Percentiles rank a stretch among this genome's conserved stretches.
Conservation (phyloP, 2,888 invertebrate genomes). For the Drosophila setosimentum region DNA sequence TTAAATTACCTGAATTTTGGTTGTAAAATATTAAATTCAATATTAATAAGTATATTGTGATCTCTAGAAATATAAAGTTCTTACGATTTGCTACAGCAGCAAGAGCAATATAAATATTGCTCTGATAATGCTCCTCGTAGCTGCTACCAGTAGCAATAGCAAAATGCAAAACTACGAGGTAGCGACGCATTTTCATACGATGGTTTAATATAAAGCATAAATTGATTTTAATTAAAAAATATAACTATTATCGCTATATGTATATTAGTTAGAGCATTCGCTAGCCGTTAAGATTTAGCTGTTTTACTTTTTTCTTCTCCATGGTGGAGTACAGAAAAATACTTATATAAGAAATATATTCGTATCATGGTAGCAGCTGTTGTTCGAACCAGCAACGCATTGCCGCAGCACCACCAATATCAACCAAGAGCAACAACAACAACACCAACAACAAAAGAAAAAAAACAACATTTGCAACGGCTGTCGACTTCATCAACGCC, state of each 20-base stretch:
- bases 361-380: slow-evolving; percentile 68
- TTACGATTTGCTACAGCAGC: too few species aligned
- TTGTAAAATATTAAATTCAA: neutral
- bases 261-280: slow-evolving; percentile 35
- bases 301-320: slow-evolving; percentile 37
- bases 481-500: slow-evolving; percentile 73
- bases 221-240: neutral
- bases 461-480: slow-evolving; percentile 27
- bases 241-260: neutral
- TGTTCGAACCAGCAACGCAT: slow-evolving; percentile 50
- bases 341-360: slow-evolving; percentile 46
- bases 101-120: too few species aligned
- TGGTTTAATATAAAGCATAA: neutral
- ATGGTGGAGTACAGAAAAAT: slow-evolving; percentile 61
- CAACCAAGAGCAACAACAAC: slow-evolving; percentile 10
- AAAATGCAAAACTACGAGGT: too few species aligned
- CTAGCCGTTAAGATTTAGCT: slow-evolving; percentile 1
- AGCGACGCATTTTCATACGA: too few species aligned
- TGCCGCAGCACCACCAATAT: slow-evolving; percentile 20
- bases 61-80: too few species aligned
- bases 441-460: slow-evolving; percentile 2
- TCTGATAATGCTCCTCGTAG: too few species aligned
- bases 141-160: too few species aligned
- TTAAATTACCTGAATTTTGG: neutral
- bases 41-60: neutral